Base-by-base conservation (phyloP, 2,888 invertebrate species). In the Galerucella calmariensis region DNA sequence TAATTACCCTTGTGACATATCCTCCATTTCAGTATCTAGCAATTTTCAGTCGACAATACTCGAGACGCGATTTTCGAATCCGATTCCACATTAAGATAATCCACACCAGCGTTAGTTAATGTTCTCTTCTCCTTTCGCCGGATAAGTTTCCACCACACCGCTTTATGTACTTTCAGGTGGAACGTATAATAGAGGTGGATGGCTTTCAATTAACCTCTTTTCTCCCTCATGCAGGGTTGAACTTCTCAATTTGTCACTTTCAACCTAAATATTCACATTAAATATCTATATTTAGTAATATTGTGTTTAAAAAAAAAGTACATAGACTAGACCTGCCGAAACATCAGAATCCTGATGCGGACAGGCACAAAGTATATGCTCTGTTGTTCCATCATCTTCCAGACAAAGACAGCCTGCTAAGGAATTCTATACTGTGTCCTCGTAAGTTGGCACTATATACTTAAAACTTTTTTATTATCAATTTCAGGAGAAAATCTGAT, bases 151-250 rank as follows among this genome's bases (percentile, higher is more conserved):
- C 81, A 80, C 80, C 72, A 16, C 46, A 66, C 79, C 81, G 83
- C 84, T 84, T 83, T 82, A 82, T 80, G 78, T 80, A 81, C 79
- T 81, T 77, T 85, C 85, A 86, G 86, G 86, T 86, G 85, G 83
- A 84, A 83, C 83, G 83, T 84, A 82, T 82, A 86, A 86, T 85
- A 82, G 85, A 85, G 85, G 85, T 85, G 83, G 85, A 86, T 85
- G 84, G 85, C 82, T 86, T 86, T 86, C 86, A 86, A 86, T 86
- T 86, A 86, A 86, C 86, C 85, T 86, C 83, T 78, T 81, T 79
- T 80, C 81, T 58, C 20, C 27, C 44, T 20, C 5, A 16, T 16
- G 14, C 70, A 69, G 58, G 63, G 24, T 16, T 35, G 76, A 75
- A 75, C 73, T 75, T 69, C 56, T 6, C 67, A 70, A 72, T 73